Conservation (phyloP, 2,888 invertebrate genomes). For the Aporophyla nigra region DNA sequence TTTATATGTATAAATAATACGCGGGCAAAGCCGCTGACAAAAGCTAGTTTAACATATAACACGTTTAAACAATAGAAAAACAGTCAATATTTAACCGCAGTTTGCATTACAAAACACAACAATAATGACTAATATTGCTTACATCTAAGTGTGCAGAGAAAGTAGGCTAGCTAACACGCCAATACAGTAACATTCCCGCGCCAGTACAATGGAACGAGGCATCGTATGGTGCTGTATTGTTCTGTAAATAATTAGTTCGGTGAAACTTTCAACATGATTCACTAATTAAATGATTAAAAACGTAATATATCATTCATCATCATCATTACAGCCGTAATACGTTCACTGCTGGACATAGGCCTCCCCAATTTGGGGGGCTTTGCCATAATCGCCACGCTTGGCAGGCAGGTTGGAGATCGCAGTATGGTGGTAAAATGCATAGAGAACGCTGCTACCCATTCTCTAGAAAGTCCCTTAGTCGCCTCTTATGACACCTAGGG, state of each 20-base stretch:
- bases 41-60: neutral
- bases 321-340: no score
- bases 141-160: constrained; percentile 36
- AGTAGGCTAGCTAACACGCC: constrained; percentile 27
- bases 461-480: no score
- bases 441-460: no score
- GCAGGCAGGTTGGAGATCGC: no score
- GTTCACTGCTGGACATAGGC: no score
- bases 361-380: no score
- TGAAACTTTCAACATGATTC: constrained; percentile 29
- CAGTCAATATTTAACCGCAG: constrained; percentile 12
- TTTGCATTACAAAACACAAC: constrained; percentile 29
- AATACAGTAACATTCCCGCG: constrained; percentile 45
- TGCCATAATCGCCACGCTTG: no score
- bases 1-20: no score
- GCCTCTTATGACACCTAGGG: no score
- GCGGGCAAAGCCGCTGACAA: no score
- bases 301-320: neutral
- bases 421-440: no score
- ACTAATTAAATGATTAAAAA: constrained; percentile 3
- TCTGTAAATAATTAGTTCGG: constrained; percentile 17
- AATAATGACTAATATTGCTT: constrained; percentile 39
- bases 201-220: constrained; percentile 43
- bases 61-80: neutral
- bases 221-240: constrained; percentile 19